phyloP scores from a whole-genome alignment of 2,888 invertebrate genomes.

The Acanthosepion esculentum region DNA sequence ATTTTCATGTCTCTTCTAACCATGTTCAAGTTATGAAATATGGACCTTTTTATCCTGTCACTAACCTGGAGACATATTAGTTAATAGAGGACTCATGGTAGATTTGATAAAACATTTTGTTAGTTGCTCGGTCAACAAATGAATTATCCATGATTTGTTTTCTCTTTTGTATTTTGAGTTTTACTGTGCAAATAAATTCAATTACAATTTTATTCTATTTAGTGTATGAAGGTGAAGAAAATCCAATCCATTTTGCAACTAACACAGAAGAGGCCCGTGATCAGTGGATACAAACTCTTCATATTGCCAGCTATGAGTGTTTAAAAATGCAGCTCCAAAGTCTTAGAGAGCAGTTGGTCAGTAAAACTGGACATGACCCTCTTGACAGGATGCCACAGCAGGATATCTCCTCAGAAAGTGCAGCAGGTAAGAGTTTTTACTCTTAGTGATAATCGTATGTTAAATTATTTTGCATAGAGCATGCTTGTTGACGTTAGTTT shows the following conservation, averaged over 20 bases:
- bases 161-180: neutral
- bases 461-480: too few species aligned
- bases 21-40: too few species aligned
- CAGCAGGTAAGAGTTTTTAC: neutral
- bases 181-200: neutral
- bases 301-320: conserved; percentile 88
- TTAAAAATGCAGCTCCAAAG: conserved; percentile 83
- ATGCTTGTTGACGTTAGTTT: neutral
- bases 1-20: too few species aligned
- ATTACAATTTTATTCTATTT: conserved; percentile 34
- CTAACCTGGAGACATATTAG: neutral
- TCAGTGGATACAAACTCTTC: conserved; percentile 89
- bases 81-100: too few species aligned
- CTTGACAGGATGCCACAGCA: conserved; percentile 56
- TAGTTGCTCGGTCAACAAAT: neutral
- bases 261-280: conserved; percentile 86
- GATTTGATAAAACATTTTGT: neutral
- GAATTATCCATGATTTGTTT: too few species aligned
- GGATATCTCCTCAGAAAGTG: conserved; percentile 51
- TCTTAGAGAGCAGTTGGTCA: conserved; percentile 73
- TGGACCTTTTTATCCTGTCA: neutral
- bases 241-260: conserved; percentile 87
- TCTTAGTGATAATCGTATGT: too few species aligned
- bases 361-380: conserved; percentile 71
- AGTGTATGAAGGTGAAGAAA: conserved; percentile 80